Percentiles rank a stretch among this genome's conserved stretches.
Conservation (phyloP, 2,797 vertebrate genomes). For the Lithobates sylvaticus region DNA sequence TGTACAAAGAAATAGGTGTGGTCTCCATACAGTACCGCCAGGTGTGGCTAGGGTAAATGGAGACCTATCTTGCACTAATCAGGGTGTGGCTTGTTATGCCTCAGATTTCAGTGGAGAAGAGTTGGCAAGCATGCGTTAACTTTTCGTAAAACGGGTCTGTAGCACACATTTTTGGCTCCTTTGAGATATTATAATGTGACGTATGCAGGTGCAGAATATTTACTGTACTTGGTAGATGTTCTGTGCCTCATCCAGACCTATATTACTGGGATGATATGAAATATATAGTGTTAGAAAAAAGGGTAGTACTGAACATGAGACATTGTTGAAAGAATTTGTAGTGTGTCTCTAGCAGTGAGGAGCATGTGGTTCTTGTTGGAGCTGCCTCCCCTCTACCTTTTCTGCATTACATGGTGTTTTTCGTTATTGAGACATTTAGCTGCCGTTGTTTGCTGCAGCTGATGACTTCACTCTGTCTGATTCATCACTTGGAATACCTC, state of each 20-base stretch:
- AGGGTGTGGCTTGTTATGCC: no score
- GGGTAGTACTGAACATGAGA: slow-evolving; percentile 16
- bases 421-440: slow-evolving; percentile 22
- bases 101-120: no score
- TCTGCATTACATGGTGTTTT: slow-evolving; percentile 10
- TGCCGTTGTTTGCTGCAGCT: slow-evolving; percentile 26
- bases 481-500: slow-evolving; percentile 43
- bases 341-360: not conserved
- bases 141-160: no score
- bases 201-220: no score
- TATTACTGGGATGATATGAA: not conserved
- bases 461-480: slow-evolving; percentile 44
- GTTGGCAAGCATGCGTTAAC: no score
- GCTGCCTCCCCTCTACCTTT: not conserved
- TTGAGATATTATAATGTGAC: no score
- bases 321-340: slow-evolving; percentile 27
- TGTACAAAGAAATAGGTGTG: no score
- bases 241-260: not conserved
- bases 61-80: no score
- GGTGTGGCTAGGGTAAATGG: no score
- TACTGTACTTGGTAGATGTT: not conserved
- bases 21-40: no score
- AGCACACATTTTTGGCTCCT: no score
- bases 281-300: not conserved
- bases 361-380: slow-evolving; percentile 19